These are phyloP conservation scores for Acanthis flammea DNA, from an alignment of 2,797 vertebrate genomes.

Conservation along the genomic window DNA sequence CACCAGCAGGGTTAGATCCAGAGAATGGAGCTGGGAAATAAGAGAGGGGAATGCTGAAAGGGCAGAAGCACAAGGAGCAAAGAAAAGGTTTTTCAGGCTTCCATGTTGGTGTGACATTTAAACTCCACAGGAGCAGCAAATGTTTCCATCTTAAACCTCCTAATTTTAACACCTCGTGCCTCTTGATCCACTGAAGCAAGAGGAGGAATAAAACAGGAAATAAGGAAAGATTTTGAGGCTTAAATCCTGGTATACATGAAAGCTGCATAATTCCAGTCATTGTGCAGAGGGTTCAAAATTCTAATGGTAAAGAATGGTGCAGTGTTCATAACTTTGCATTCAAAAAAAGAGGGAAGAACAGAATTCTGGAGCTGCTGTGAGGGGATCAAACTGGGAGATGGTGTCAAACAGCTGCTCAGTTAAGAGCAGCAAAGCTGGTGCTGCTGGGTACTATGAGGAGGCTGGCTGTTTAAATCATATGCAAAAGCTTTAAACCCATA, in stretches of 20 bases:
- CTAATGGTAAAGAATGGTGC: neutral
- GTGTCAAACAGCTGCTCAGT: neutral
- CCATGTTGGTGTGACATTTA: conserved; percentile 75
- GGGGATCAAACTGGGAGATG: neutral
- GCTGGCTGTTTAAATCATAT: neutral
- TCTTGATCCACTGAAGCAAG: neutral
- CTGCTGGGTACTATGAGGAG: neutral
- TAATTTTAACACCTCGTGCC: conserved; percentile 31
- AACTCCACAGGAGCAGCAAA: conserved; percentile 61
- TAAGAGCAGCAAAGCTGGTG: neutral
- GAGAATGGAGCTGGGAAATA: conserved; percentile 68
- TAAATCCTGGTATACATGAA: neutral
- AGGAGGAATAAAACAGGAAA: neutral
- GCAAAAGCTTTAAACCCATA: neutral
- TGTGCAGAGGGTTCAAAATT: neutral
- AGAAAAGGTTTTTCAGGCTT: conserved; percentile 65
- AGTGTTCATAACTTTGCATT: neutral
- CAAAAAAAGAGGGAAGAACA: neutral
- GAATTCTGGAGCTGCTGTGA: neutral
- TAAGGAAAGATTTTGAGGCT: neutral
- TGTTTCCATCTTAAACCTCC: conserved; percentile 67
- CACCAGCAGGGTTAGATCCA: conserved; percentile 61
- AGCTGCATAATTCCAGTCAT: neutral
- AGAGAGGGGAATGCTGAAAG: conserved; percentile 58
- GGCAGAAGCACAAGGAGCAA: conserved; percentile 63